Evolutionary conservation across 2,888 invertebrate species (phyloP).

Genomic region (Cataglyphis livida): DNA sequence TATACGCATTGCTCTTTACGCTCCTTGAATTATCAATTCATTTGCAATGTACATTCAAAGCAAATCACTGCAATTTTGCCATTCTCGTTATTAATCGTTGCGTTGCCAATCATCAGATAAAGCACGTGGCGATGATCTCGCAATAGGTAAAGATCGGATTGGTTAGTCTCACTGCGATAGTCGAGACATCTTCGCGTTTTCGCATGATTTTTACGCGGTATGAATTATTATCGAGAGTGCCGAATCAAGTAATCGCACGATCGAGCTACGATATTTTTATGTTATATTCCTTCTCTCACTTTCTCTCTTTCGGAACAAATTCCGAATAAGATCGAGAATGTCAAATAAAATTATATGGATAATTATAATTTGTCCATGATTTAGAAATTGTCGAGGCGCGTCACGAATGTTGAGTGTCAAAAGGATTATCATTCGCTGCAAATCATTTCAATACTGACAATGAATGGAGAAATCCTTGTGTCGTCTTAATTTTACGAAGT

Average conservation of each 20-base stretch:
- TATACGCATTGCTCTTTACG: background rate
- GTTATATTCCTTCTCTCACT: background rate
- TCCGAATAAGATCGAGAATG: background rate
- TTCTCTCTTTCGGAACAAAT: background rate
- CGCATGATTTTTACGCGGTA: too few species aligned
- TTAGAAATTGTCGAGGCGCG: background rate
- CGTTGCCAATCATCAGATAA: background rate
- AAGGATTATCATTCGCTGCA: background rate
- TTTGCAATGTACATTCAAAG: background rate
- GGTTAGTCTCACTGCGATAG: background rate
- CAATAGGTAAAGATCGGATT: too few species aligned
- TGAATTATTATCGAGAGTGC: too few species aligned
- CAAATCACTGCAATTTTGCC: background rate
- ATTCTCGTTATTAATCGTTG: background rate
- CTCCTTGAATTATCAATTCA: background rate
- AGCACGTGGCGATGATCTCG: too few species aligned
- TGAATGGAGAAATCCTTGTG: background rate
- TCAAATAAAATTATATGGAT: background rate
- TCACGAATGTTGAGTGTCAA: background rate
- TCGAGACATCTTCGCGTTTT: background rate
- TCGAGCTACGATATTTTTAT: too few species aligned
- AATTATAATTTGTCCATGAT: background rate
- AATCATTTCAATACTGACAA: background rate
- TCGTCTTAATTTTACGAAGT: background rate
- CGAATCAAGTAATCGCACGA: too few species aligned